These are phyloP conservation scores for Protosalanx chinensis DNA, from an alignment of 2,797 vertebrate genomes.

Conservation along the genomic window DNA sequence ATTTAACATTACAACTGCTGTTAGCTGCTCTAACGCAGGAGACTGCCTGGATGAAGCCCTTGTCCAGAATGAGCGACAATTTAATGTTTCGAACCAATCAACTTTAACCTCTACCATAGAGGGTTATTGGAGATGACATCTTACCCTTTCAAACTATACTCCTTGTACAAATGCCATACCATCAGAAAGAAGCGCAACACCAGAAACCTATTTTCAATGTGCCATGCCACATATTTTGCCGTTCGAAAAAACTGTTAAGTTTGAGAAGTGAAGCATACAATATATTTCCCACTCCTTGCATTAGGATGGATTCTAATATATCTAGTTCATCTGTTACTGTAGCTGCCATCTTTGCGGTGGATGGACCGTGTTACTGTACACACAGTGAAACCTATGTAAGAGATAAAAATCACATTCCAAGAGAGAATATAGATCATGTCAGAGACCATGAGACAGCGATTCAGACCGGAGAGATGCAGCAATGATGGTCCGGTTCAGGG, in stretches of 20 bases:
- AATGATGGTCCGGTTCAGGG: background rate
- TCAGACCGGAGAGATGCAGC: background rate
- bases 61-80: background rate
- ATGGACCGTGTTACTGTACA: background rate
- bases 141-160: background rate
- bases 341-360: background rate
- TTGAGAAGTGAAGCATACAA: background rate
- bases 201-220: background rate
- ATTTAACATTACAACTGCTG: slow-evolving; percentile 50
- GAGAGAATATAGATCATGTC: background rate
- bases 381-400: too few species aligned
- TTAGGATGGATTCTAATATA: background rate
- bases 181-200: background rate
- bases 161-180: slow-evolving; percentile 57
- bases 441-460: background rate
- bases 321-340: background rate
- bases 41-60: background rate
- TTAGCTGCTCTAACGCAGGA: slow-evolving; percentile 5
- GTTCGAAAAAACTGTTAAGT: background rate
- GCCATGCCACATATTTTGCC: background rate
- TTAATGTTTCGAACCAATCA: background rate
- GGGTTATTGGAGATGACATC: background rate
- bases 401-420: too few species aligned
- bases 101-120: background rate
- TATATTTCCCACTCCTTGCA: background rate